phyloP scores from a whole-genome alignment of 1,140 invertebrate genomes.

The Magallana gigas region DNA sequence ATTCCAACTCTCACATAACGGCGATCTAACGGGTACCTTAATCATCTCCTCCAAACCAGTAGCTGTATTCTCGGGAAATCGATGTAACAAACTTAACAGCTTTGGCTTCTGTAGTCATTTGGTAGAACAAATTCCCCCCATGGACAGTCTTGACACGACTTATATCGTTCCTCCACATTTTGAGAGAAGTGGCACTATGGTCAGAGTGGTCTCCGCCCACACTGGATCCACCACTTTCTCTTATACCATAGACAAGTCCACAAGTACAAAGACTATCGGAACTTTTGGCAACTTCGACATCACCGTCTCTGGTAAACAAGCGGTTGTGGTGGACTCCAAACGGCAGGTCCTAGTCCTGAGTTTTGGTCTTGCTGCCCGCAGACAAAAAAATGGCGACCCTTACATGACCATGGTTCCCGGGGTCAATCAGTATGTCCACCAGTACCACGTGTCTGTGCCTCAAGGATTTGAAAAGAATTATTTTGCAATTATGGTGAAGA shows the following conservation, averaged over 20 bases:
- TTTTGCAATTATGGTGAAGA: not conserved
- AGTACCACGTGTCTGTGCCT: not conserved
- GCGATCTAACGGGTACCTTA: slow-evolving; percentile 11
- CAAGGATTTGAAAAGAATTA: not conserved
- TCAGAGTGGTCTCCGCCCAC: not conserved
- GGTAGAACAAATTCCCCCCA: slow-evolving; percentile 7
- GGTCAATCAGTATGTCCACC: not conserved
- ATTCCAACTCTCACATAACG: not conserved
- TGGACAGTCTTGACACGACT: not conserved
- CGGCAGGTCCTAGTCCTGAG: slow-evolving; percentile 3
- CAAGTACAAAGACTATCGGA: not conserved
- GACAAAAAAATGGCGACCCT: not conserved
- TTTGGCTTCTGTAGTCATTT: slow-evolving; percentile 28
- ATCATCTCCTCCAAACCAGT: not conserved
- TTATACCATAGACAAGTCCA: not conserved
- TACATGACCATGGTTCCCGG: slow-evolving; percentile 23
- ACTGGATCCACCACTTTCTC: not conserved
- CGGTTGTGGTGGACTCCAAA: not conserved
- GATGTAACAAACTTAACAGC: not conserved
- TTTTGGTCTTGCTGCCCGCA: not conserved
- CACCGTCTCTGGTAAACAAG: not conserved
- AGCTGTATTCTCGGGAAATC: slow-evolving; percentile 31
- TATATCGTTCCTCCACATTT: slow-evolving; percentile 28
- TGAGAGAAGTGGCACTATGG: not conserved
- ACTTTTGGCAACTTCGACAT: not conserved